Evolutionary conservation across 2,888 invertebrate species (phyloP).

Genomic region (Drosophila paramelanica): DNA sequence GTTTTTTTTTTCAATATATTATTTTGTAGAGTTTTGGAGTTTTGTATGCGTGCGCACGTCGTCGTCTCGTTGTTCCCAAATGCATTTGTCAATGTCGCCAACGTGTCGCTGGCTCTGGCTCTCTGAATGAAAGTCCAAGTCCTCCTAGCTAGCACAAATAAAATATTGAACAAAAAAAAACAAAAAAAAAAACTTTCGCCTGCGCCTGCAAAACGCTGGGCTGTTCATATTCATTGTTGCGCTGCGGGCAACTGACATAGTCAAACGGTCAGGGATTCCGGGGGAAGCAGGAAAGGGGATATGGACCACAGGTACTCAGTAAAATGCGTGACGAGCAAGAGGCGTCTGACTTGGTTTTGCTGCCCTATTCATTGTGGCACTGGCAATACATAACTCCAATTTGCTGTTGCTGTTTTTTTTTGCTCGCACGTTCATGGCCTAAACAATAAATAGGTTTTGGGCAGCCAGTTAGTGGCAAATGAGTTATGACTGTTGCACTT

Average conservation of each 20-base stretch:
- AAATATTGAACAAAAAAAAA: constrained; percentile 13
- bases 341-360: constrained; percentile 52
- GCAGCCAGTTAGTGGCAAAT: constrained; percentile 72
- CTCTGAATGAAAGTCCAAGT: constrained; percentile 64
- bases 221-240: constrained; percentile 57
- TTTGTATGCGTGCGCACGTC: constrained; percentile 70
- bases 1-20: constrained; percentile 32
- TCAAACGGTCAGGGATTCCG: constrained; percentile 15
- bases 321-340: constrained; percentile 65
- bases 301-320: constrained; percentile 42
- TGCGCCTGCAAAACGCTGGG: constrained; percentile 60
- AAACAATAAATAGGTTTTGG: constrained; percentile 73
- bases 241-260: constrained; percentile 54
- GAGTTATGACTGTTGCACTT: constrained; percentile 76
- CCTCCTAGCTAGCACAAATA: constrained; percentile 42
- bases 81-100: constrained; percentile 75
- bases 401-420: constrained; percentile 34
- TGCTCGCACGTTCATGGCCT: constrained; percentile 67
- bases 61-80: constrained; percentile 57
- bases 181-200: constrained; percentile 67
- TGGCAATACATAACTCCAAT: constrained; percentile 51
- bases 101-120: constrained; percentile 49
- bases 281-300: not conserved
- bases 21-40: constrained; percentile 29
- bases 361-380: constrained; percentile 39